Evolutionary conservation across 2,888 invertebrate species (phyloP).

Genomic region (Dryobota labecula): DNA sequence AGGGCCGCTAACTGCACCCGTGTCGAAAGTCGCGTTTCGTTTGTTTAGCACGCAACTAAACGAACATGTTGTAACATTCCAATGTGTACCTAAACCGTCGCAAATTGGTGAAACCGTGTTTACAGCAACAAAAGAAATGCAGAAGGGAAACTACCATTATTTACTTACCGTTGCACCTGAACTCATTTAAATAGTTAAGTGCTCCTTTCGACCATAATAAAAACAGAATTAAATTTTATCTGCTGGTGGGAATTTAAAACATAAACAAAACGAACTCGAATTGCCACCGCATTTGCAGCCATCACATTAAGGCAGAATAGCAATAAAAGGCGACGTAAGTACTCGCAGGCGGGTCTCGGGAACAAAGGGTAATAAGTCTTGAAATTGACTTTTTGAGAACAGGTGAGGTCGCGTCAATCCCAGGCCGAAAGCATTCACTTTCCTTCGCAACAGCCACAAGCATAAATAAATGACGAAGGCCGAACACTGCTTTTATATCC

Average conservation of each 20-base stretch:
- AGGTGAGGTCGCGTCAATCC: slow-evolving; percentile 83
- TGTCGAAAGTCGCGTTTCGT: slow-evolving; percentile 81
- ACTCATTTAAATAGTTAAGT: slow-evolving; percentile 32
- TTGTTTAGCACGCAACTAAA: slow-evolving; percentile 86
- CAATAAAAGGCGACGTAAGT: slow-evolving; percentile 78
- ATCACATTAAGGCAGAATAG: slow-evolving; percentile 77
- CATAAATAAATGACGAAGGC: slow-evolving; percentile 81
- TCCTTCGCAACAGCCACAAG: slow-evolving; percentile 77
- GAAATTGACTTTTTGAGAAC: slow-evolving; percentile 84
- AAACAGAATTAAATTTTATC: slow-evolving; percentile 43
- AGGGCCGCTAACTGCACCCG: slow-evolving; percentile 84
- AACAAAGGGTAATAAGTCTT: slow-evolving; percentile 88
- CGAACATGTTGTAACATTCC: slow-evolving; percentile 79
- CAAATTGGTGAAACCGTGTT: slow-evolving; percentile 85
- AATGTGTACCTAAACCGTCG: slow-evolving; percentile 76
- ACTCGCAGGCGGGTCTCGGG: slow-evolving; percentile 76
- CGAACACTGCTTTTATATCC: slow-evolving; percentile 80
- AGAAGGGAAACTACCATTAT: slow-evolving; percentile 64
- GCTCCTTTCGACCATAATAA: slow-evolving; percentile 28
- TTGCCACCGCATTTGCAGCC: slow-evolving; percentile 75
- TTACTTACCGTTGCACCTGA: slow-evolving; percentile 29
- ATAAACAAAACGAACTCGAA: slow-evolving; percentile 69
- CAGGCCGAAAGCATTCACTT: slow-evolving; percentile 81
- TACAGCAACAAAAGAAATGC: slow-evolving; percentile 70
- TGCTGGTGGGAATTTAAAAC: slow-evolving; percentile 53